These are phyloP conservation scores for Laupala kohalensis DNA, from an alignment of 1,140 invertebrate genomes.

Conservation along the genomic window DNA sequence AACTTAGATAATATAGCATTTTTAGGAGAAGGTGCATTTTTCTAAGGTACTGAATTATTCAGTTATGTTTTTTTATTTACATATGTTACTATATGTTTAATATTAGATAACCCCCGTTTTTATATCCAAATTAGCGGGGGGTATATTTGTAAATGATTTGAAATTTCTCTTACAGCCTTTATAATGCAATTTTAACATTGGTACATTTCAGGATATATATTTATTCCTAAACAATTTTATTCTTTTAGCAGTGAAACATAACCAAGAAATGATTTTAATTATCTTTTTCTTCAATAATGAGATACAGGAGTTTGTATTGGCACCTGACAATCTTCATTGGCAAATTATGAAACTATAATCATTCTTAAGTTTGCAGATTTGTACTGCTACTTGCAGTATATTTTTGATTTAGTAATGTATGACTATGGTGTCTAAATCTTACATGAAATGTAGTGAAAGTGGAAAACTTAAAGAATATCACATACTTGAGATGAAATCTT, in stretches of 20 bases:
- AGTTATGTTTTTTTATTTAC: neutral
- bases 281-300: constrained; percentile 1
- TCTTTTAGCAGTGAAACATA: constrained; percentile 7
- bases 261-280: constrained; percentile 9
- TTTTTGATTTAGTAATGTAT: no score
- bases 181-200: neutral
- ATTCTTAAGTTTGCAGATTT: no score
- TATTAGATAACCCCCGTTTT: neutral
- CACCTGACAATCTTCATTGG: constrained; percentile 1
- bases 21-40: no score
- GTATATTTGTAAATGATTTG: neutral
- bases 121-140: neutral
- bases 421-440: no score
- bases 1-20: no score
- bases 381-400: no score
- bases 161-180: constrained; percentile 3
- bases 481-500: no score
- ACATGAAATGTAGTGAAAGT: no score
- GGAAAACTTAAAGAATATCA: no score
- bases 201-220: constrained; percentile 5
- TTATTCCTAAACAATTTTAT: constrained; percentile 1
- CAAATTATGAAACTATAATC: neutral
- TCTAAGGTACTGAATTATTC: neutral
- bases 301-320: constrained; percentile 4
- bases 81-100: neutral